Evolutionary conservation across 2,797 vertebrate genomes (phyloP), one percentile per base, ranked within the genome.

Genomic region (Petrocephalus sullivani): DNA sequence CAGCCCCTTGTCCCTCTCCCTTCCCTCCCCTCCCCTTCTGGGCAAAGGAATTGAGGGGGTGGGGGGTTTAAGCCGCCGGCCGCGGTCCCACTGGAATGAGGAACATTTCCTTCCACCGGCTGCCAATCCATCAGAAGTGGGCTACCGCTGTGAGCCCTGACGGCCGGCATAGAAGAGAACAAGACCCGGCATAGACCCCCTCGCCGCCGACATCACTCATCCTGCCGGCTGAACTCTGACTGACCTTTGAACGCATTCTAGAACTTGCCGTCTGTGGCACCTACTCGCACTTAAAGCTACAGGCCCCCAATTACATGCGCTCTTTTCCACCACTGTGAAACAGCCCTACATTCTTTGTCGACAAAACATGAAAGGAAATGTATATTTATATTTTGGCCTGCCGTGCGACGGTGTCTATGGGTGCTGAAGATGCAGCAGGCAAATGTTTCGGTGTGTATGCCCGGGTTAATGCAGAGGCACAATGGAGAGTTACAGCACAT

Each of bases 91-190:
- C 93, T 94, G 94, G 94, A 92, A 89, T 91, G 93, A 94, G 94
- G 94, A 96, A 95, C 92, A 92, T 97, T 97, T 97, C 96, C 97
- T 98, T 97, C 97, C 96, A 98, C 95, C 94, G 93, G 91, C 96
- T 97, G 97, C 97, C 97, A 97, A 98, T 98, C 98, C 95, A 97
- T 98, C 98, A 98, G 95, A 95, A 95, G 95, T 96, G 96, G 95
- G 95, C 96, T 96, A 96, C 97, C 90, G 96, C 97, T 97, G 97
- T 94, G 97, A 96, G 93, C 95, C 95, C 96, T 95, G 96, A 97
- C 96, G 95, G 95, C 95, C 96, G 88, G 93, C 60, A 93, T 94
- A 95, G 95, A 96, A 95, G 96, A 96, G 95, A 96, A 95, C 96
- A 96, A 97, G 96, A 95, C 95, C 94, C 94, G 89, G 95, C 96